These are phyloP conservation scores for Pocota personata DNA, from an alignment of 2,888 invertebrate species.

Conservation along the genomic window DNA sequence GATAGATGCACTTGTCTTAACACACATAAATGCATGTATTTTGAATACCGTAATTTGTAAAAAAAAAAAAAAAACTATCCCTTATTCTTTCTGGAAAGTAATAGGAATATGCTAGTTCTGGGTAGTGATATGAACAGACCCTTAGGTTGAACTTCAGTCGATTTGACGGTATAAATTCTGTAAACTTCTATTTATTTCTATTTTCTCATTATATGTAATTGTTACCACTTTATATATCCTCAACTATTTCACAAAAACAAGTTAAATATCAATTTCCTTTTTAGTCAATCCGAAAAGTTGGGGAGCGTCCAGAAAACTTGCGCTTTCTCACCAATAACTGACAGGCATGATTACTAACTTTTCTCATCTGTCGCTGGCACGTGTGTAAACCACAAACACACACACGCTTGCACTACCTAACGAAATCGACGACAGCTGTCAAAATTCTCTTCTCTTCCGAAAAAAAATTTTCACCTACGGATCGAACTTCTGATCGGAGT, in stretches of 20 bases:
- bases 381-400: slow-evolving; percentile 60
- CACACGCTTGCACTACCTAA: neutral
- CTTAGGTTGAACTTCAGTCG: too few species aligned
- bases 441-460: slow-evolving; percentile 46
- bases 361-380: slow-evolving; percentile 18
- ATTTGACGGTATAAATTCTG: too few species aligned
- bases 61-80: too few species aligned
- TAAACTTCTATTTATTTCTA: too few species aligned
- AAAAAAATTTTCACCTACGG: slow-evolving; percentile 47
- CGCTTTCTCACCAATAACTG: slow-evolving; percentile 18
- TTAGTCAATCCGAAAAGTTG: neutral
- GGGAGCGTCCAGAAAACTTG: neutral
- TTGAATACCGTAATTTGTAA: too few species aligned
- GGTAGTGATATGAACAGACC: too few species aligned
- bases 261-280: neutral
- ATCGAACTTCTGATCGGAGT: slow-evolving; percentile 58
- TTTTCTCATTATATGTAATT: too few species aligned
- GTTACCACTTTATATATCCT: too few species aligned
- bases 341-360: slow-evolving; percentile 1
- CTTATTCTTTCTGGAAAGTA: too few species aligned
- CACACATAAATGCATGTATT: too few species aligned
- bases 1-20: too few species aligned
- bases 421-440: slow-evolving; percentile 52
- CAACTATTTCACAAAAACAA: neutral
- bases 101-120: too few species aligned